Evolutionary conservation across 2,797 vertebrate species (phyloP), one percentile per base, ranked within the genome.

Genomic region (Carcharodon carcharias): DNA sequence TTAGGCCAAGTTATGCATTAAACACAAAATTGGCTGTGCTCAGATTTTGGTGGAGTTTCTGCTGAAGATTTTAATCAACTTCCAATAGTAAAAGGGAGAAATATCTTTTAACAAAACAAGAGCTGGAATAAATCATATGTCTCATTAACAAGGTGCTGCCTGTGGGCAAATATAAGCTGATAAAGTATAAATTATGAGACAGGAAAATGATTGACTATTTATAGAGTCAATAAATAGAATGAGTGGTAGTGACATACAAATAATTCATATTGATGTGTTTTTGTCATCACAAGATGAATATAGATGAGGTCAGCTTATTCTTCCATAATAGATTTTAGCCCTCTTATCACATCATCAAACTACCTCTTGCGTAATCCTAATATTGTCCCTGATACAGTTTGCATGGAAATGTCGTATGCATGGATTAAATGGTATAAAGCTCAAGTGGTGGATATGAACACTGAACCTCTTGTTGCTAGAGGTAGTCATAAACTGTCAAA

Each of bases 91-190:
- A 35, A 77, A 73, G 18, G 50, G 31, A 63, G 35, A 73, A 95
- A 69, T 93, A 65, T 71, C 40, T 95, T 95, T 71, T 26, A 95
- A 50, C 93, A 45, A 95, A 54, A 63, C 18, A 61, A n/a, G 61
- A 63, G 18, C 16, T 26, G 56, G 45, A 95, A 73, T 77, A 73
- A 35, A 77, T 77, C n/a, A 95, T 35, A 73, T 1, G 50, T 73
- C 45, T 77, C 77, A 95, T 56, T 54, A 54, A 73, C 94, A 95
- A 58, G 45, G 28, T 95, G 21, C 94, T 35, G 40, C 54, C 69
- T 73, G 94, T 56, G 14, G 50, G 50, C 69, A 95, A 95, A 56
- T 77, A 56, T 77, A 77, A 95, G 67, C 26, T 95, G 94, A 56
- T 95, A 56, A 73, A 54, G 56, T 50, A 95, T 54, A 71, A 95